These are phyloP conservation scores for Rhinoraja longicauda DNA, from an alignment of 2,797 vertebrate species.

Conservation along the genomic window DNA sequence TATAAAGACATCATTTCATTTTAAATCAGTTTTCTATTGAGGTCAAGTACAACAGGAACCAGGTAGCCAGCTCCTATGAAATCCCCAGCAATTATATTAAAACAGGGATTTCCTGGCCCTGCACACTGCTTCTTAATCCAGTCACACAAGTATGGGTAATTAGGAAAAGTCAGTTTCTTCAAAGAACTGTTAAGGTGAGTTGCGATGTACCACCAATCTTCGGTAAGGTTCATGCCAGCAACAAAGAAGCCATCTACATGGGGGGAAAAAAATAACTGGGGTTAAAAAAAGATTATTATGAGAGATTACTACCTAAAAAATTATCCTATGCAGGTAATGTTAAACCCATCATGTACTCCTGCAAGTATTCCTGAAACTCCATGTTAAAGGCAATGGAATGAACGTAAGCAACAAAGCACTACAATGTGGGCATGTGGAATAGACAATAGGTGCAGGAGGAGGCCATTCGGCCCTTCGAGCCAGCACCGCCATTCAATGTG, in stretches of 20 bases:
- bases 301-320: neutral
- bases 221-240: conserved; percentile 78
- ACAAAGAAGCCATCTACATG: conserved; percentile 76
- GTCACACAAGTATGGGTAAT: conserved; percentile 58
- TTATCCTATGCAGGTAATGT: no score
- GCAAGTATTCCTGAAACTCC: no score
- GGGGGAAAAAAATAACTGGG: neutral
- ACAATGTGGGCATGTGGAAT: no score
- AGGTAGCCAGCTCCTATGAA: conserved; percentile 69
- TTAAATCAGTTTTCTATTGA: conserved; percentile 68
- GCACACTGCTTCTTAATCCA: conserved; percentile 76
- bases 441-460: no score
- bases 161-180: conserved; percentile 60
- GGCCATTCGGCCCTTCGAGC: no score
- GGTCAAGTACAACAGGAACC: conserved; percentile 65
- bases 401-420: no score
- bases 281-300: neutral
- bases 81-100: conserved; percentile 86
- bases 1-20: neutral
- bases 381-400: no score
- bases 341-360: no score
- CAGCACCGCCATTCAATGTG: no score
- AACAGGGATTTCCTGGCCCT: conserved; percentile 54
- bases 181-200: conserved; percentile 63
- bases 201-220: conserved; percentile 60